These are phyloP conservation scores for Pocillopora damicornis DNA, from an alignment of 64 coral and sea anemone species.

Conservation along the genomic window DNA sequence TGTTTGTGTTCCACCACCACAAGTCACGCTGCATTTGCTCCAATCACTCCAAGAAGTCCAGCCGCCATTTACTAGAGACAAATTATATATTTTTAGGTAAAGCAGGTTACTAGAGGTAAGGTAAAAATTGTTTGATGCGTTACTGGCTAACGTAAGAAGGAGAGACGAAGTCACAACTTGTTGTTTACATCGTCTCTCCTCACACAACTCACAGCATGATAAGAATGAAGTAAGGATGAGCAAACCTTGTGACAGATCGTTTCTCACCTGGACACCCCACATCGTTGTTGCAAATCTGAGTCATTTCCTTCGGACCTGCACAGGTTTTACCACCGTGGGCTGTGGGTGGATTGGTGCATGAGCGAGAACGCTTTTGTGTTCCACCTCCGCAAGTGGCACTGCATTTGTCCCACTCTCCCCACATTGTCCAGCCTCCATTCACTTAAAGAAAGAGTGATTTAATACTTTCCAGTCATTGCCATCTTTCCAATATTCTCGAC, in stretches of 20 bases:
- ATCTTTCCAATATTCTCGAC: not conserved
- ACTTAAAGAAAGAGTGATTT: not conserved
- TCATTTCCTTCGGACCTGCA: not conserved
- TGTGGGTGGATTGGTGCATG: not conserved
- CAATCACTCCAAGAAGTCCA: not conserved
- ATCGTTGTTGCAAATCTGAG: not conserved
- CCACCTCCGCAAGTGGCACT: constrained; percentile 10
- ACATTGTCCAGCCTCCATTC: not conserved
- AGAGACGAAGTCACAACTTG: no score
- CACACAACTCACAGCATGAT: no score
- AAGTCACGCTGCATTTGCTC: constrained; percentile 2
- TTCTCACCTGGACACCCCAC: no score
- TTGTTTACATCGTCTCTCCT: no score
- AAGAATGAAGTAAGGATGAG: no score
- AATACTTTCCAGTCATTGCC: not conserved
- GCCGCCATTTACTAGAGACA: not conserved
- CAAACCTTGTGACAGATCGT: no score
- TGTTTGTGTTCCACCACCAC: constrained; percentile 9
- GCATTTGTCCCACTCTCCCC: constrained; percentile 13
- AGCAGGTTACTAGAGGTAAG: not conserved
- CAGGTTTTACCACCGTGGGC: constrained; percentile 4
- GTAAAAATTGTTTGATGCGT: no score
- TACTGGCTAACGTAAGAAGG: no score
- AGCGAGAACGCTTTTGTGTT: not conserved
- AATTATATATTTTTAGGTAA: not conserved